Evolutionary conservation across 2,113 vertebrate species (phyloP).

Genomic region (Gopherus evgoodei): DNA sequence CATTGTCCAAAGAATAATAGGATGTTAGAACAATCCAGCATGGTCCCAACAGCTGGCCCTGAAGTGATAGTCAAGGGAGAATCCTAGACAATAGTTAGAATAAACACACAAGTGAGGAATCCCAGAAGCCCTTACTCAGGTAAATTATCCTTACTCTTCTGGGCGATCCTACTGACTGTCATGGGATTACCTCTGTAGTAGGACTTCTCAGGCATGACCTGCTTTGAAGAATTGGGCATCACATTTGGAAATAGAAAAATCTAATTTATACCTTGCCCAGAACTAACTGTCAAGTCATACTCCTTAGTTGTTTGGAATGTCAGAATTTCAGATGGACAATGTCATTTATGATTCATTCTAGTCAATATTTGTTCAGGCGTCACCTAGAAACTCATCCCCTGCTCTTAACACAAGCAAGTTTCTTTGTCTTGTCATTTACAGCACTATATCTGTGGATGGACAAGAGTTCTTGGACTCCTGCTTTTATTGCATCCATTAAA

Average conservation of each 20-base stretch:
- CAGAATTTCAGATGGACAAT: background rate
- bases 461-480: background rate
- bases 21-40: background rate
- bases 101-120: background rate
- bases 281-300: background rate
- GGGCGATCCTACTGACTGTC: background rate
- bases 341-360: background rate
- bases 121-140: background rate
- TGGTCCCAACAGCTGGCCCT: background rate
- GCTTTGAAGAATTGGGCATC: background rate
- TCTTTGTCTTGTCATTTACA: background rate
- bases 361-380: background rate
- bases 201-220: background rate
- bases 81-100: background rate
- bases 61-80: background rate
- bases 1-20: background rate
- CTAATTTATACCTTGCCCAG: background rate
- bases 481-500: background rate
- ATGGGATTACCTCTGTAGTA: background rate
- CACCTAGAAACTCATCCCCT: background rate
- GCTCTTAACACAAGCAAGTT: background rate
- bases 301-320: background rate
- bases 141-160: background rate
- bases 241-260: background rate
- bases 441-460: background rate